phyloP scores from a whole-genome alignment of 2,888 invertebrate genomes.

The Cephalotes varians region DNA sequence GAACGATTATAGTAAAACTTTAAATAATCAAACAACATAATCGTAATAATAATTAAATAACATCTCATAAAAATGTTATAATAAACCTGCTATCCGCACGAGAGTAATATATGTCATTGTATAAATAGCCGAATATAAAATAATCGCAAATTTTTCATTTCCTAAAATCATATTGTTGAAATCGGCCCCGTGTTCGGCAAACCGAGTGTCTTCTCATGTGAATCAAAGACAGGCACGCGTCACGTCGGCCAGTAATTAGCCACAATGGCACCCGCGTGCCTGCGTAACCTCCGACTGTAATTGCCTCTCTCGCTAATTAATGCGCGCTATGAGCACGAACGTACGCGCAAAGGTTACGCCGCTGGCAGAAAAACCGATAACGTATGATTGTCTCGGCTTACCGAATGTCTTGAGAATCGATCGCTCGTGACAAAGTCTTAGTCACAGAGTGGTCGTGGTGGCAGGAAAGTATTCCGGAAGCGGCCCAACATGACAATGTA shows the following conservation, averaged over 20 bases:
- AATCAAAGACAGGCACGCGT: constrained; percentile 31
- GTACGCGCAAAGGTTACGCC: constrained; percentile 33
- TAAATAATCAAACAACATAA: not conserved
- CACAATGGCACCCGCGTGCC: constrained; percentile 31
- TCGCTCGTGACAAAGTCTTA: not conserved
- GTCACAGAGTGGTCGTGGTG: not conserved
- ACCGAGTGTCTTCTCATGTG: not conserved
- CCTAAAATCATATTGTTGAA: not conserved
- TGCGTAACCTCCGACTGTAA: constrained; percentile 41
- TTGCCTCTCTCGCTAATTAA: constrained; percentile 54
- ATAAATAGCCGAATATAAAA: not conserved
- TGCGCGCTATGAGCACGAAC: constrained; percentile 8
- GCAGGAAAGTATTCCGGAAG: not conserved
- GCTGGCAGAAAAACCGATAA: not conserved
- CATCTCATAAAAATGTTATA: not conserved
- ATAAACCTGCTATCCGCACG: not conserved
- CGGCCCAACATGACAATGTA: not conserved
- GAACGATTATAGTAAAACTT: not conserved
- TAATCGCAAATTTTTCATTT: not conserved
- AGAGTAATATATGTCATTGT: not conserved
- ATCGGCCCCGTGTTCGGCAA: not conserved
- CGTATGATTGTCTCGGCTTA: constrained; percentile 28
- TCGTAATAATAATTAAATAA: not conserved
- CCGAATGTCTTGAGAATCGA: constrained; percentile 24
- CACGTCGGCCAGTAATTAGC: constrained; percentile 34